phyloP scores from a whole-genome alignment of 64 coral and sea anemone genomes.

The Dendrophyllia cribrosa region DNA sequence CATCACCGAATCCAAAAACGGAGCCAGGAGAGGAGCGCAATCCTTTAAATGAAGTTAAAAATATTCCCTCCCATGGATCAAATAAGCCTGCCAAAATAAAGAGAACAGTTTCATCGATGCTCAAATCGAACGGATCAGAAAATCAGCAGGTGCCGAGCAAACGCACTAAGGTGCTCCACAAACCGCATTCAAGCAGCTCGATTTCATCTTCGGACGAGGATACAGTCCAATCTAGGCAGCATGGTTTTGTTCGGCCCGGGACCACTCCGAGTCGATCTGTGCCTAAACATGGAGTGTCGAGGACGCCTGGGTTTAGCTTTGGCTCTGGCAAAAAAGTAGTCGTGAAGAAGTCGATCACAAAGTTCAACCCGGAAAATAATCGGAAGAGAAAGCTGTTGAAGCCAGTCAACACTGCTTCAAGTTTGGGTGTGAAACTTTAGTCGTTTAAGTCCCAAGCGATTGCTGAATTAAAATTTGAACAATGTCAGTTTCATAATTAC shows the following conservation, averaged over 20 bases:
- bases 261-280: not conserved
- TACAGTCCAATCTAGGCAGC: not conserved
- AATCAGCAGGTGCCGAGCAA: not conserved
- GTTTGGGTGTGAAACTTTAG: slow-evolving; percentile 4
- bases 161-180: not conserved
- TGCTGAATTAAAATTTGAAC: too few relatives aligned
- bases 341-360: not conserved
- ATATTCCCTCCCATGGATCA: not conserved
- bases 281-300: not conserved
- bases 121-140: slow-evolving; percentile 27
- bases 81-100: not conserved
- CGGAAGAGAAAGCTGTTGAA: slow-evolving; percentile 16
- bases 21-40: not conserved
- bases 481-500: too few relatives aligned
- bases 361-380: slow-evolving; percentile 36
- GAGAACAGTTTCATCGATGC: not conserved
- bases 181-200: slow-evolving; percentile 20
- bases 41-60: slow-evolving; percentile 18
- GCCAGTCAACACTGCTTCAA: slow-evolving; percentile 11
- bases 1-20: not conserved
- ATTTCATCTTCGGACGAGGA: slow-evolving; percentile 37
- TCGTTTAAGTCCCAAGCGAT: too few relatives aligned
- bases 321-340: slow-evolving; percentile 15
- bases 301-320: slow-evolving; percentile 17
- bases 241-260: not conserved